A percentile compares a stretch with the other conserved stretches of the same genome.
Conservation (phyloP, 2,113 vertebrate genomes). For the Lethenteron camtschaticum region DNA sequence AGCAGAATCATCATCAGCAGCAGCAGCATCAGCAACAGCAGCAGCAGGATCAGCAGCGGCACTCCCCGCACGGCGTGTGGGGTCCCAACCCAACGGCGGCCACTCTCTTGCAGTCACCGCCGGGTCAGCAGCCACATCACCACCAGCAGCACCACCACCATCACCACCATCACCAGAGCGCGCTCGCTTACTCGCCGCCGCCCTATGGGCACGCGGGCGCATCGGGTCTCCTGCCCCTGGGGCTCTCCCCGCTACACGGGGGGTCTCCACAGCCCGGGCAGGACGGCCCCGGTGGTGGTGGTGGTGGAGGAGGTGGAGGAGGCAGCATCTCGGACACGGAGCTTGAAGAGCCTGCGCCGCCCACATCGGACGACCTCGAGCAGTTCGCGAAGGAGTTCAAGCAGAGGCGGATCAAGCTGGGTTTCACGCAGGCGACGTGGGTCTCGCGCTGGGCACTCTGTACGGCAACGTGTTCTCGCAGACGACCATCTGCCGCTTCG, state of each 20-base stretch:
- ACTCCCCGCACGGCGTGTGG: background rate
- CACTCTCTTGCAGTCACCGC: no score
- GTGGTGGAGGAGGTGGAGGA: background rate
- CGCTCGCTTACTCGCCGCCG: background rate
- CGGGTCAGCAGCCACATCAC: no score
- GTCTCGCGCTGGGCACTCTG: slow-evolving; percentile 45
- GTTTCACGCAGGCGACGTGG: slow-evolving; percentile 65
- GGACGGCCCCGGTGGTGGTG: background rate
- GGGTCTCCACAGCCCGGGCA: background rate
- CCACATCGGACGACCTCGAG: slow-evolving; percentile 54
- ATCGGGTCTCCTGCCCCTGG: background rate
- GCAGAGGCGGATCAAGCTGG: slow-evolving; percentile 58
- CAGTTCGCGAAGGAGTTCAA: slow-evolving; percentile 72
- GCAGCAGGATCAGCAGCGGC: background rate
- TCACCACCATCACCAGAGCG: background rate
- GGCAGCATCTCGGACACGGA: background rate
- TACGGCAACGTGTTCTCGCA: slow-evolving; percentile 68
- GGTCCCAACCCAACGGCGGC: background rate
- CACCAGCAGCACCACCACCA: no score
- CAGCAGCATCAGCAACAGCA: slow-evolving; percentile 29
- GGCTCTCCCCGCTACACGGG: background rate
- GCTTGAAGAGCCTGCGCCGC: background rate
- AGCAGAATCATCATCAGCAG: slow-evolving; percentile 58
- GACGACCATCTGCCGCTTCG: slow-evolving; percentile 57
- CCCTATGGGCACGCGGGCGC: background rate